Base-by-base conservation (phyloP, 2,113 vertebrate species). In the Dicerorhinus sumatrensis region DNA sequence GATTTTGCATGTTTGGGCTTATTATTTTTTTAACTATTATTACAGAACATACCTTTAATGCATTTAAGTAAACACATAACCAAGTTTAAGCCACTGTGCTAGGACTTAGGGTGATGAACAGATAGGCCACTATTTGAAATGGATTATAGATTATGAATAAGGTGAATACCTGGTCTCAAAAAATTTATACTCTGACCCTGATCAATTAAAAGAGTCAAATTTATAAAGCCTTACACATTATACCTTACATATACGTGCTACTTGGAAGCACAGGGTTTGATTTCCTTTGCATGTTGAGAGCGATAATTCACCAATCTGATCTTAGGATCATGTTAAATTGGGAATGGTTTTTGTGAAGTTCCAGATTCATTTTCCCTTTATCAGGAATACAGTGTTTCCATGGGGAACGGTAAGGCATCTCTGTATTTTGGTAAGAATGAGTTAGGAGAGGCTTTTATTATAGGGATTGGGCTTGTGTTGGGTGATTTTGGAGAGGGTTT, bases 11-110 rank as follows among this genome's bases (percentile, higher is more conserved):
- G 13, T 72, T 96, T 39, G 67, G 36, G 29, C 13, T 84, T 82
- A 65, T 29, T 82, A 11, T 83, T 51, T 94, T 94, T 81, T 91
- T 42, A 36, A 70, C 81, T 84, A n/a, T 72, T 51, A 58, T 92
- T 67, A 25, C 4, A 92, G 54, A 69, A 42, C 69, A 31, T 88
- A 70, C 17, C 46, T 54, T 46, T 92, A 81, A 80, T 7, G 31
- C 54, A 20, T 73, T 67, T 60, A 54, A 70, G 63, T 58, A 79
- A 79, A 62, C 42, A 83, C 14, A 60, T 42, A 89, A 51, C 51
- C 16, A 69, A 77, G 9, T 79, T 84, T n/a, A 62, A 93, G 23
- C 54, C 14, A 25, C 46, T 94, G 11, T 4, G 48, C 69, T 69
- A 27, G n/a, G 62, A 91, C 33, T 80, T 31, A 51, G 6, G 72